These are phyloP conservation scores for Hirtodrosophila confusa DNA, from an alignment of 2,888 invertebrate genomes.

Conservation along the genomic window DNA sequence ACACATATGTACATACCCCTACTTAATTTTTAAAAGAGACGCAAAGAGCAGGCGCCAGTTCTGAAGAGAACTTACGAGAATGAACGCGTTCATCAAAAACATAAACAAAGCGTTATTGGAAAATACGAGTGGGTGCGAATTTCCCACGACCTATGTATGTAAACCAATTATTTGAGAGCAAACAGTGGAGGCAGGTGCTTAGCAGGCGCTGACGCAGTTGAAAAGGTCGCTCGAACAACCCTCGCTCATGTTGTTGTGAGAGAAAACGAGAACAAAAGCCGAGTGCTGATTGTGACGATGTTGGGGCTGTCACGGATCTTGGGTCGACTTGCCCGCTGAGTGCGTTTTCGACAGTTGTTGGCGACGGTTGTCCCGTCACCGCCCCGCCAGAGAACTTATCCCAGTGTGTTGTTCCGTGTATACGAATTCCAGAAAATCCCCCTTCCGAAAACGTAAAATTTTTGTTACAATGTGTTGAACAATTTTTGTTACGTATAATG, in stretches of 20 bases:
- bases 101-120: conserved; percentile 70
- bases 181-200: conserved; percentile 14
- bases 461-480: conserved; percentile 39
- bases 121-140: conserved; percentile 58
- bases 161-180: conserved; percentile 46
- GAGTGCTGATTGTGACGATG: conserved; percentile 29
- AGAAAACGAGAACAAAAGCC: conserved; percentile 44
- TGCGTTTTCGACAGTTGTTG: conserved; percentile 75
- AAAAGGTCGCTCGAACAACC: conserved; percentile 50
- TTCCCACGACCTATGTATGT: conserved; percentile 74
- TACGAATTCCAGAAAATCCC: conserved; percentile 38
- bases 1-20: not conserved
- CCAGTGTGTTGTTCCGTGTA: conserved; percentile 44
- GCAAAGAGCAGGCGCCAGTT: conserved; percentile 27
- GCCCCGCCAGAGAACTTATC: conserved; percentile 42
- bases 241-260: conserved; percentile 44
- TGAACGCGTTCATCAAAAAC: conserved; percentile 55
- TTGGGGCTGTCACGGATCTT: conserved; percentile 52
- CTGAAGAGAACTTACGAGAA: conserved; percentile 29
- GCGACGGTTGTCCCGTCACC: conserved; percentile 67
- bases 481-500: conserved; percentile 26
- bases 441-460: conserved; percentile 38
- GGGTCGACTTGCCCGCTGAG: conserved; percentile 56
- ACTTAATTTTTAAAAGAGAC: not conserved
- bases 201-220: conserved; percentile 36